A percentile compares a stretch with the other conserved stretches of the same genome.
Conservation (phyloP, 2,797 vertebrate genomes). For the Amazonetta brasiliensis region DNA sequence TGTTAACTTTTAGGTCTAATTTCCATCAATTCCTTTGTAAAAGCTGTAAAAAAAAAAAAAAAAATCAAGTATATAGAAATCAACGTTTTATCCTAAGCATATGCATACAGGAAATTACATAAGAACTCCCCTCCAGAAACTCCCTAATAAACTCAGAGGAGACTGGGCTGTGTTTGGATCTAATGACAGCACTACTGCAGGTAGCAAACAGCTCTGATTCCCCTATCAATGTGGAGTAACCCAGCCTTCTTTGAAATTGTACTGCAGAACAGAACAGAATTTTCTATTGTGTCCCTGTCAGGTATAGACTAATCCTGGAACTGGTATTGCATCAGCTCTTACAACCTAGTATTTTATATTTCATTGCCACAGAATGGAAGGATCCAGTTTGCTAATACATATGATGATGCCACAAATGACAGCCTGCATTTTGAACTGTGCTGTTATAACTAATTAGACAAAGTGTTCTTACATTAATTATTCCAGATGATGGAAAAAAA, state of each 20-base stretch:
- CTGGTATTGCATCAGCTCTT: background rate
- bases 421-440: background rate
- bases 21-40: background rate
- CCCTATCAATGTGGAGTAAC: background rate
- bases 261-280: background rate
- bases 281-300: background rate
- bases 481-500: background rate
- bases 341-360: background rate
- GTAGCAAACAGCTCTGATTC: background rate
- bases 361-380: background rate
- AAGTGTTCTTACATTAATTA: constrained; percentile 6
- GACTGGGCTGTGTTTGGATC: background rate
- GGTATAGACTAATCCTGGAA: background rate
- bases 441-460: constrained; percentile 1
- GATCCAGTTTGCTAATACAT: background rate
- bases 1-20: background rate
- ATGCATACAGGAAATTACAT: background rate
- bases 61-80: background rate
- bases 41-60: background rate
- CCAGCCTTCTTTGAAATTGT: background rate
- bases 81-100: background rate
- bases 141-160: background rate
- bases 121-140: background rate
- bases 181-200: background rate
- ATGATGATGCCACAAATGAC: background rate